These are phyloP conservation scores for Danaus plexippus DNA, from an alignment of 1,140 invertebrate species.

Conservation along the genomic window DNA sequence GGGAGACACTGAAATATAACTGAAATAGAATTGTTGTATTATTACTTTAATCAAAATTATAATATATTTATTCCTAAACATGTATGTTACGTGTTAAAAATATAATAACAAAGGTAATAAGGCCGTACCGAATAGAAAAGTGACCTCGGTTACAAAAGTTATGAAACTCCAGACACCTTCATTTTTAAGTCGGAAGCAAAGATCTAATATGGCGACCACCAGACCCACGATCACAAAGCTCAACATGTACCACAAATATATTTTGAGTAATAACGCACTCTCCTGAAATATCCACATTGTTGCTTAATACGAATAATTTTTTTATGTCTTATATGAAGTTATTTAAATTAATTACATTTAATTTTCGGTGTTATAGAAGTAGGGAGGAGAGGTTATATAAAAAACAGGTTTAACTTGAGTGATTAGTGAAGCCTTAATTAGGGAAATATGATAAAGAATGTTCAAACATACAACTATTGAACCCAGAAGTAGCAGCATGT, in stretches of 20 bases:
- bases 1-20: constrained; percentile 44
- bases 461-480: constrained; percentile 36
- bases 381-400: no score
- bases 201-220: constrained; percentile 35
- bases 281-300: constrained; percentile 28
- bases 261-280: constrained; percentile 33
- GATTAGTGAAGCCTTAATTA: no score
- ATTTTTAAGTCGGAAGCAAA: constrained; percentile 23
- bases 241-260: constrained; percentile 49
- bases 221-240: constrained; percentile 40
- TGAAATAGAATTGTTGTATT: constrained; percentile 18
- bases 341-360: no score
- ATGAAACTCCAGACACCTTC: constrained; percentile 25
- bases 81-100: not conserved
- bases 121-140: constrained; percentile 42
- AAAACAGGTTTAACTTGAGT: no score
- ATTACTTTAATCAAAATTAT: not conserved
- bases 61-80: not conserved
- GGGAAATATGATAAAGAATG: no score
- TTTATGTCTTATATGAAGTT: not conserved
- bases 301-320: not conserved
- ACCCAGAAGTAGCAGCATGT: constrained; percentile 37
- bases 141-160: constrained; percentile 35
- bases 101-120: constrained; percentile 2
- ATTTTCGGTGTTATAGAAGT: no score